A percentile compares a stretch with the other conserved stretches of the same genome.
phyloP scores from a whole-genome alignment of 2,888 invertebrate genomes.

The Gandaritis pyraliata region DNA sequence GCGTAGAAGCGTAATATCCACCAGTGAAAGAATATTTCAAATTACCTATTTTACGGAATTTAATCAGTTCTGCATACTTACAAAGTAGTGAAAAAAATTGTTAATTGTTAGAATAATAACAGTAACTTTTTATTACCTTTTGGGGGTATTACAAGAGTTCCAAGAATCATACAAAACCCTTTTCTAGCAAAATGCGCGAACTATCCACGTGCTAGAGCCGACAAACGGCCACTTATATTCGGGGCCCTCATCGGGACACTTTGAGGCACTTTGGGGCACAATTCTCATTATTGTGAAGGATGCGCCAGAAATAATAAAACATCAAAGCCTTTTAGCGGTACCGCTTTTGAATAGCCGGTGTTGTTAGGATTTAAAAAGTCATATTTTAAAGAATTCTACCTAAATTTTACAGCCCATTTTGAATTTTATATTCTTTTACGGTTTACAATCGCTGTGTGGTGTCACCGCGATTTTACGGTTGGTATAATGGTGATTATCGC shows the following conservation, averaged over 20 bases:
- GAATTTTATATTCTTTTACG: conserved; percentile 55
- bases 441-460: conserved; percentile 58
- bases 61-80: conserved; percentile 40
- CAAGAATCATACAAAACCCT: conserved; percentile 65
- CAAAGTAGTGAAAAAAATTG: conserved; percentile 47
- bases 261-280: conserved; percentile 47
- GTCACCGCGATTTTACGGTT: conserved; percentile 72
- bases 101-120: conserved; percentile 50
- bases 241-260: conserved; percentile 19
- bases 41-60: conserved; percentile 45
- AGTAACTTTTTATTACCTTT: conserved; percentile 52
- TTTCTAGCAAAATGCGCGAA: conserved; percentile 62
- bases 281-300: conserved; percentile 66
- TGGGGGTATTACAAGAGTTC: conserved; percentile 50
- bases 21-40: conserved; percentile 25
- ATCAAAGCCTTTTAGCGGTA: conserved; percentile 53
- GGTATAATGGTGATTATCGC: conserved; percentile 60
- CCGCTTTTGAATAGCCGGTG: conserved; percentile 62
- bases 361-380: conserved; percentile 68
- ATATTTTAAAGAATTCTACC: conserved; percentile 67
- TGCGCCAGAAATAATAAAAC: conserved; percentile 72
- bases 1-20: conserved; percentile 55
- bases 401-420: conserved; percentile 71
- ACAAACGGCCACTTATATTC: conserved; percentile 56
- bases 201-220: conserved; percentile 70